Conservation (phyloP, 2,113 vertebrate genomes). For the Pelmatolapia mariae region DNA sequence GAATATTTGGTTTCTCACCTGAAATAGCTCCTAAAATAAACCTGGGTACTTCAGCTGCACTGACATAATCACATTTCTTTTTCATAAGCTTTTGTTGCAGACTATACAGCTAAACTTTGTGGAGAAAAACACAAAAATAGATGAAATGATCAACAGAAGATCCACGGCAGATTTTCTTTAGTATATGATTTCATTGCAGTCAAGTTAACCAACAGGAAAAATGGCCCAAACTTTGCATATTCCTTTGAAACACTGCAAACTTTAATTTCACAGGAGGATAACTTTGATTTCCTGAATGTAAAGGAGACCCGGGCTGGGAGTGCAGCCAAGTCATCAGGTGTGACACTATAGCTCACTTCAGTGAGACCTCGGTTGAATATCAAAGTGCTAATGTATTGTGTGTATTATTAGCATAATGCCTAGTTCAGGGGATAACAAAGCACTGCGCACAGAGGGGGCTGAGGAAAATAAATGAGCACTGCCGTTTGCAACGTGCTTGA, state of each 20-base stretch:
- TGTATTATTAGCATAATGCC: constrained; percentile 34
- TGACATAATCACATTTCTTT: constrained; percentile 3
- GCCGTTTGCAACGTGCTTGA: constrained; percentile 17
- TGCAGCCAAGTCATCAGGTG: constrained; percentile 54
- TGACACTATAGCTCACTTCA: constrained; percentile 45
- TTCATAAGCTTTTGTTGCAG: neutral
- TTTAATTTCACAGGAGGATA: constrained; percentile 57
- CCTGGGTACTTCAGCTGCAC: neutral
- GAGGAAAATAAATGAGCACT: constrained; percentile 27
- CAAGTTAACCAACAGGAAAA: neutral
- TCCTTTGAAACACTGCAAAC: constrained; percentile 40
- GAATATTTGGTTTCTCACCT: neutral
- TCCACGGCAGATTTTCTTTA: neutral
- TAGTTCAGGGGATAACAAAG: constrained; percentile 36
- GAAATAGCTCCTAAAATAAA: constrained; percentile 11
- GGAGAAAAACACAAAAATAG: neutral
- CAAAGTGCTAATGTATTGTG: constrained; percentile 30
- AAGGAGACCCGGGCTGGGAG: constrained; percentile 34
- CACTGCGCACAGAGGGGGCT: neutral
- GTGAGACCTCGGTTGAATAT: constrained; percentile 30
- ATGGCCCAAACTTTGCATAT: neutral
- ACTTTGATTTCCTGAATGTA: constrained; percentile 38
- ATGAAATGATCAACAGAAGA: neutral
- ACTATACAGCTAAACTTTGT: neutral
- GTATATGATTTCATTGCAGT: neutral